Conservation (phyloP, 2,888 invertebrate genomes). For the Cephus spinipes region DNA sequence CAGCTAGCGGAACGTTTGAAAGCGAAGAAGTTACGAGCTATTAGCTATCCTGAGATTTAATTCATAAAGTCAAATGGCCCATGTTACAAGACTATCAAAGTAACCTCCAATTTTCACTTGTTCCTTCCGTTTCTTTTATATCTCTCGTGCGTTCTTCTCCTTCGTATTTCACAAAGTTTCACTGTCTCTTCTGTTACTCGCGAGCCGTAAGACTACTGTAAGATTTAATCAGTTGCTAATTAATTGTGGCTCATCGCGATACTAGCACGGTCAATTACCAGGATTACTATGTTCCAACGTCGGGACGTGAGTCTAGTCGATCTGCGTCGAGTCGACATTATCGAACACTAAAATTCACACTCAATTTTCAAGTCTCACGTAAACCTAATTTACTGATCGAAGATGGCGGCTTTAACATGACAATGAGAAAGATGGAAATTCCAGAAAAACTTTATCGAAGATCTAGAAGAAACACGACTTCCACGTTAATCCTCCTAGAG, state of each 20-base stretch:
- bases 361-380: background rate
- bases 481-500: background rate
- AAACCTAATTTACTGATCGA: background rate
- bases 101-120: background rate
- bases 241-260: constrained; percentile 50
- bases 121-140: background rate
- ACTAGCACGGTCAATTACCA: constrained; percentile 48
- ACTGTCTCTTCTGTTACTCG: background rate
- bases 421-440: background rate
- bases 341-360: background rate
- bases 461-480: constrained; percentile 13
- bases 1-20: background rate
- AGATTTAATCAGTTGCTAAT: constrained; percentile 30
- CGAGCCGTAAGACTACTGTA: background rate
- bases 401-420: background rate
- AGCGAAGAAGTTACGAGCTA: background rate
- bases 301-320: background rate
- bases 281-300: constrained; percentile 31
- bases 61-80: background rate
- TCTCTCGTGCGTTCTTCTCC: background rate
- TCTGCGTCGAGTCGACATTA: background rate
- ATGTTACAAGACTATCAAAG: background rate
- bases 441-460: background rate
- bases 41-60: background rate
- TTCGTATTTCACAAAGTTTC: background rate